Evolutionary conservation across 1,140 invertebrate genomes (phyloP), one percentile per base, ranked within the genome.

Genomic region (Campoletis sonorensis): DNA sequence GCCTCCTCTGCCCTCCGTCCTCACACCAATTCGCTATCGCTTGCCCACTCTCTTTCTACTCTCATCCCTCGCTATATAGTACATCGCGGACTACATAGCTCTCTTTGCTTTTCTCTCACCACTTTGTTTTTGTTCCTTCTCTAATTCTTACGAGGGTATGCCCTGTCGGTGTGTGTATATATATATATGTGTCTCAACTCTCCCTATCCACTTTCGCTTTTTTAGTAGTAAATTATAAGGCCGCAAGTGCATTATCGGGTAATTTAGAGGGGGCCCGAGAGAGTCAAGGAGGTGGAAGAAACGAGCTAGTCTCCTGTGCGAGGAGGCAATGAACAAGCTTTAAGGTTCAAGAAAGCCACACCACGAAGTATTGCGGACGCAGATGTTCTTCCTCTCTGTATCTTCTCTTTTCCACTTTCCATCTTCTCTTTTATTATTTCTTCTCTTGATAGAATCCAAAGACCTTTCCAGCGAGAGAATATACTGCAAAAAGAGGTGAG

Each of bases 291-390:
- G 76, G 77, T 72, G 77, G 84, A 84, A 83, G 79, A 81, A 70
- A 76, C 49, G 83, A 81, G 75, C 71, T 61, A 82, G 82, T 4
- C 3, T 13, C 21, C 61, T 23, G 61, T 64, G 51, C 45, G 76
- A 68, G 45, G 81, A 77, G 51, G 73, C 85, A 86, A 83, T 83
- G 85, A 86, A 85, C 79, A 84, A 85, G 81, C 82, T 83, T 84
- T 21, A 21, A 70, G 21, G 30, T 70, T 70, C 13, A 18, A 15
- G 61, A 27, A 64, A 64, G 61, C n/a, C 61, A 64, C n/a, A 64
- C 5, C 61, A 23, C 10, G 23, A 23, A 26, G 61, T 13, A 23
- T 26, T 13, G 23, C n/a, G 8, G 3, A 64, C n/a, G 23, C 61
- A 64, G 61, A 64, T 64, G 61, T 18, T 58, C 21, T 58, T 1